phyloP scores from a whole-genome alignment of 1,140 invertebrate genomes.

The Ylistrum balloti region DNA sequence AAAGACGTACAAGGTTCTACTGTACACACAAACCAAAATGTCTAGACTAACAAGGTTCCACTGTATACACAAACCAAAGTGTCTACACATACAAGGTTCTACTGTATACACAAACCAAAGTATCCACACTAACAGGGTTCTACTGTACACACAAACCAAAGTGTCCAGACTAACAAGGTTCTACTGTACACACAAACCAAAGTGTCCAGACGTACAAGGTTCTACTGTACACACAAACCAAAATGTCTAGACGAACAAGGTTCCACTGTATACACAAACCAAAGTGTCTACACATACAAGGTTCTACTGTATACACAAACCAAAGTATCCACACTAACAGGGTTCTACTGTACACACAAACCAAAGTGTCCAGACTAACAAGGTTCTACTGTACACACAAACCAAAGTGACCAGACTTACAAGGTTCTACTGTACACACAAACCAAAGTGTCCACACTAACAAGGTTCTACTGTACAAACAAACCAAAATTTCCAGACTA shows the following conservation, averaged over 20 bases:
- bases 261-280: slow-evolving; percentile 23
- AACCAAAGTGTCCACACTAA: too few relatives aligned
- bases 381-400: too few relatives aligned
- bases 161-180: slow-evolving; percentile 32
- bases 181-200: slow-evolving; percentile 1
- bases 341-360: too few relatives aligned
- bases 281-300: neutral
- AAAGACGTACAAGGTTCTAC: neutral
- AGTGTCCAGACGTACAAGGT: neutral
- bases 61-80: neutral
- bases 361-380: too few relatives aligned
- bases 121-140: neutral
- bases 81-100: neutral
- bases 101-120: neutral
- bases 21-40: slow-evolving; percentile 1
- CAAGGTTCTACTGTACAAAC: too few relatives aligned
- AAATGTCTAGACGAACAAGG: neutral
- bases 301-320: too few relatives aligned
- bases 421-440: too few relatives aligned
- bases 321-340: too few relatives aligned
- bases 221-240: slow-evolving; percentile 6
- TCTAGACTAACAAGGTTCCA: neutral
- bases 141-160: slow-evolving; percentile 9
- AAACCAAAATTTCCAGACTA: too few relatives aligned
- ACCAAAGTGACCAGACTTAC: too few relatives aligned